These are phyloP conservation scores for Criorhina ranunculi DNA, from an alignment of 2,888 invertebrate genomes.

Conservation along the genomic window DNA sequence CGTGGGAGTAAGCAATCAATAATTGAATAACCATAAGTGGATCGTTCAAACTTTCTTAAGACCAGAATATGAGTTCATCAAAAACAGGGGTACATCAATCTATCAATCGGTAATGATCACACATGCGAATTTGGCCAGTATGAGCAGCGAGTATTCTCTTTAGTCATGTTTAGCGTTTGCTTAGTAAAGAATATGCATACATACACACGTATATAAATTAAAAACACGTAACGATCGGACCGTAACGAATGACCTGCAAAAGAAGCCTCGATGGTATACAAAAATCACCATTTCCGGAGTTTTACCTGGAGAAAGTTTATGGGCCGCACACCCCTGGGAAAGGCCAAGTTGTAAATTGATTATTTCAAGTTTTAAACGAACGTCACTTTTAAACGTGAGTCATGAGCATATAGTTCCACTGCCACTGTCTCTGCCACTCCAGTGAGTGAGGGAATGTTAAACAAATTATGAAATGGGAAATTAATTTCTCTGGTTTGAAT, in stretches of 20 bases:
- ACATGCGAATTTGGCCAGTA: background rate
- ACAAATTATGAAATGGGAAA: no score
- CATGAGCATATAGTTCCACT: no score
- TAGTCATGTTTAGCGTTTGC: no score
- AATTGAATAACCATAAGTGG: background rate
- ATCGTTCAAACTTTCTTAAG: no score
- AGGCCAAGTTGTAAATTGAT: background rate
- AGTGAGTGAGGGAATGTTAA: background rate
- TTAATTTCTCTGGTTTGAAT: no score
- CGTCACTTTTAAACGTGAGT: no score
- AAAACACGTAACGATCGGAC: conserved; percentile 29
- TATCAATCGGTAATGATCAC: background rate
- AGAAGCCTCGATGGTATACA: conserved; percentile 1
- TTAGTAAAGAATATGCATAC: background rate
- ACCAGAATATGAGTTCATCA: no score
- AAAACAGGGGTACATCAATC: no score
- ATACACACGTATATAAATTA: conserved; percentile 11
- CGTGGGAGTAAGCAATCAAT: background rate
- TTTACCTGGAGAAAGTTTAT: conserved; percentile 56
- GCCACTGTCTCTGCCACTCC: no score
- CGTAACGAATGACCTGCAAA: conserved; percentile 58
- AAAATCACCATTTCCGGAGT: conserved; percentile 43
- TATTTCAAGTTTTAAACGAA: background rate
- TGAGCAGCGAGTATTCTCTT: background rate
- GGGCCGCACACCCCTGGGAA: conserved; percentile 8